Evolutionary conservation across 2,113 vertebrate genomes (phyloP), one percentile per base, ranked within the genome.

Genomic region (Chaetura pelagica): DNA sequence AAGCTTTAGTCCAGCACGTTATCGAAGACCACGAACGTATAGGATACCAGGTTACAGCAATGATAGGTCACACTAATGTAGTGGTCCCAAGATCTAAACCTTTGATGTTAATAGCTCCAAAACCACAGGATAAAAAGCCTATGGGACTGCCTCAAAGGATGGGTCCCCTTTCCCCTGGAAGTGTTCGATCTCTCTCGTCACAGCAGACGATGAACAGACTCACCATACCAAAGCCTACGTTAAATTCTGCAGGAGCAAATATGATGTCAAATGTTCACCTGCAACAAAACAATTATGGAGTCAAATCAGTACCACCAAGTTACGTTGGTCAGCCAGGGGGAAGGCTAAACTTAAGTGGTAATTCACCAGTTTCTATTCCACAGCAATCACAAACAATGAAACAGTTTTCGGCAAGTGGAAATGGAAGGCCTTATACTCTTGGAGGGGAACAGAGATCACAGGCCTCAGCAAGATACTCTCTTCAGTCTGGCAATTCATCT

Each of bases 11-110:
- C 10, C 99, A 99, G 42, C 99, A 99, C 46, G 99, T 99, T 96
- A 99, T 99, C 12, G 99, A 99, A 98, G 99, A 99, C 97, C 99
- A 99, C 5, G 99, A 99, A 85, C 98, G 99, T 51, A 99, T 99
- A 84, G 99, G 99, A 32, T 99, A 99, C 95, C 99, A 99, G 97
- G 99, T 99, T 73, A 99, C 99, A 18, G 99, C 99, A 48, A 99
- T 99, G 99, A 99, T 99, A 40, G 99, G 99, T 12, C 99, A 99
- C 97, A 99, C 99, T 59, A 99, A 99, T 12, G 99, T 99, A 16
- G 99, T 99, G 34, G 98, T 99, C 61, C 99, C 99, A 7, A 98
- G 99, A 52, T 98, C 99, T 34, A 99, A 99, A 97, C 98, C 99
- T 46, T 96, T 99, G 91, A 98, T 99, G 98, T 98, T 99, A 23